phyloP scores from a whole-genome alignment of 2,113 vertebrate species.

The Phocoena sinus region DNA sequence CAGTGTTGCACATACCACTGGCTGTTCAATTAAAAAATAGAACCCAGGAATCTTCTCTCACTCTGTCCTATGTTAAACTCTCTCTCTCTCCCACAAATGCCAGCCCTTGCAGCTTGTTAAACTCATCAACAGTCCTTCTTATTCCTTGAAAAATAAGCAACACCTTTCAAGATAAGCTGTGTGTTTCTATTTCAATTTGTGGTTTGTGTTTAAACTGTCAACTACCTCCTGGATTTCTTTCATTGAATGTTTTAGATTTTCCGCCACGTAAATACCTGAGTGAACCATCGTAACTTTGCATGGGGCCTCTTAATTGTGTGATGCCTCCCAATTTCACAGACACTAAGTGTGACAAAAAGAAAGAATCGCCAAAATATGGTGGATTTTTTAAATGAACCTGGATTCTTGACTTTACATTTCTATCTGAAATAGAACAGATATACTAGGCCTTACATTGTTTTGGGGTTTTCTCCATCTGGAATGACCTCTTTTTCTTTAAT shows the following conservation, averaged over 20 bases:
- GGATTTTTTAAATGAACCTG: background rate
- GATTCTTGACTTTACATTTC: background rate
- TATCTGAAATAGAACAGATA: background rate
- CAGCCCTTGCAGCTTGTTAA: background rate
- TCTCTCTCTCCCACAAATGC: background rate
- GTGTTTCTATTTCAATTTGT: background rate
- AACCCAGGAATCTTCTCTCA: background rate
- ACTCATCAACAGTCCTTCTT: background rate
- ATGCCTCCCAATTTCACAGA: background rate
- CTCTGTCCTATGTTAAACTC: background rate
- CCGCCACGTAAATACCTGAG: background rate
- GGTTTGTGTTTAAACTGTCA: constrained; percentile 23
- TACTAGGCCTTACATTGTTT: background rate
- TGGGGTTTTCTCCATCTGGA: background rate
- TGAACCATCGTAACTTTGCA: background rate
- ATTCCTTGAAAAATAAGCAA: background rate
- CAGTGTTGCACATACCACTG: background rate
- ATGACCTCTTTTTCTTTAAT: background rate
- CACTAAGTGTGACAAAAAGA: background rate
- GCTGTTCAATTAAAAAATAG: background rate
- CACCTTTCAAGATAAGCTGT: background rate
- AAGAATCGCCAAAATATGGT: background rate
- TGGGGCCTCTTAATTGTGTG: background rate
- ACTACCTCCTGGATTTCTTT: background rate
- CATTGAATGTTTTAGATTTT: background rate